These are phyloP conservation scores for Dorcus hopei DNA, from an alignment of 2,888 invertebrate species.

Conservation along the genomic window DNA sequence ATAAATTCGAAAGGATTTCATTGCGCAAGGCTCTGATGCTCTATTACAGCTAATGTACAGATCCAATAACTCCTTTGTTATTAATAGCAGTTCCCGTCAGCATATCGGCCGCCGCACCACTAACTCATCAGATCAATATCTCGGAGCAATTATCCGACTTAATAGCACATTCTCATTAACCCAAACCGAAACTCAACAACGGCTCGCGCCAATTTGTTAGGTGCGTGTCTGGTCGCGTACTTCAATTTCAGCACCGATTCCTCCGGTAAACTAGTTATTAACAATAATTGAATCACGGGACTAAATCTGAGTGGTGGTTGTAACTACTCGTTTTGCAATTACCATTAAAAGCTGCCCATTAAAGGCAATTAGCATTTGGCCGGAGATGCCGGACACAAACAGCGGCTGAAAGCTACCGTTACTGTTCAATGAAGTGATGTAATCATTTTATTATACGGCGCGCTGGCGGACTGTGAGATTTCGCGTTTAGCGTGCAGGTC, in stretches of 20 bases:
- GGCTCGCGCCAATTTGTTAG: slow-evolving; percentile 28
- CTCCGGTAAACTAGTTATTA: slow-evolving; percentile 36
- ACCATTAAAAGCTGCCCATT: slow-evolving; percentile 42
- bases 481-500: slow-evolving; percentile 36
- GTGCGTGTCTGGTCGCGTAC: slow-evolving; percentile 20
- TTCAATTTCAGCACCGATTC: slow-evolving; percentile 28
- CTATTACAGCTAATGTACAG: slow-evolving; percentile 46
- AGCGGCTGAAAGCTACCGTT: slow-evolving; percentile 32
- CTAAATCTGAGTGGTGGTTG: slow-evolving; percentile 31
- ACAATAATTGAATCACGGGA: slow-evolving; percentile 38
- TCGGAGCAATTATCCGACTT: slow-evolving; percentile 43
- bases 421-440: slow-evolving; percentile 44
- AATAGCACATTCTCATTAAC: slow-evolving; percentile 44
- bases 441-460: slow-evolving; percentile 43
- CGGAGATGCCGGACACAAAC: slow-evolving; percentile 25
- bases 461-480: slow-evolving; percentile 34
- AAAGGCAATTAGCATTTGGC: slow-evolving; percentile 37
- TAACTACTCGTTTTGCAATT: slow-evolving; percentile 38
- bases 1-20: slow-evolving; percentile 46
- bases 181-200: slow-evolving; percentile 39
- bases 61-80: slow-evolving; percentile 46
- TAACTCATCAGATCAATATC: slow-evolving; percentile 45
- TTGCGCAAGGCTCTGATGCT: slow-evolving; percentile 43
- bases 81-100: slow-evolving; percentile 44
- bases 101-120: slow-evolving; percentile 41